Conservation (phyloP, 2,888 invertebrate species). For the Sipha maydis region DNA sequence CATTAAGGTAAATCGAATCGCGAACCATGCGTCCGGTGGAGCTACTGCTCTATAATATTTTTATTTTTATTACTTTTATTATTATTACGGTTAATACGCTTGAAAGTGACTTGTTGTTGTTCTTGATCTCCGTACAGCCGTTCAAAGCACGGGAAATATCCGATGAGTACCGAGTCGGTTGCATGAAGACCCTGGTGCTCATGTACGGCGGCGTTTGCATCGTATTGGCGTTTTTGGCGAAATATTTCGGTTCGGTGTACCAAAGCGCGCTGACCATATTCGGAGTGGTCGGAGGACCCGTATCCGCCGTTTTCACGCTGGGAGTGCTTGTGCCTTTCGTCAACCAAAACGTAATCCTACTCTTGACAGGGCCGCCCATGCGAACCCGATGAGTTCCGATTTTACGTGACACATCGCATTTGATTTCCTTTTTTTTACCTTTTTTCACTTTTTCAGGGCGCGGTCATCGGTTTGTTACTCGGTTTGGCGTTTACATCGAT, state of each 20-base stretch:
- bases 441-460: conserved; percentile 72
- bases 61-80: no score
- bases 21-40: no score
- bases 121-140: conserved; percentile 28
- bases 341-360: conserved; percentile 29
- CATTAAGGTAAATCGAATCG: conserved; percentile 70
- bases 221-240: conserved; percentile 83
- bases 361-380: no score
- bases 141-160: conserved; percentile 66
- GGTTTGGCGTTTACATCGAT: conserved; percentile 79
- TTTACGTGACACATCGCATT: no score
- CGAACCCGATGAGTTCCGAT: no score
- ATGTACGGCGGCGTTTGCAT: conserved; percentile 81
- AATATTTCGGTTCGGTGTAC: conserved; percentile 84
- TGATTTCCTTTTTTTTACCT: no score
- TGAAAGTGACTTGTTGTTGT: not conserved
- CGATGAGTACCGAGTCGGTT: conserved; percentile 67
- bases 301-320: conserved; percentile 84
- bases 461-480: conserved; percentile 73
- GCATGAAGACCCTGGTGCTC: conserved; percentile 68
- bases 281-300: conserved; percentile 86
- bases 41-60: no score
- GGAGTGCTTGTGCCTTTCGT: conserved; percentile 77
- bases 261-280: conserved; percentile 87
- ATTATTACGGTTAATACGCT: not conserved